Conservation (phyloP, 2,797 vertebrate species). For the Pseudochaenichthys georgianus region DNA sequence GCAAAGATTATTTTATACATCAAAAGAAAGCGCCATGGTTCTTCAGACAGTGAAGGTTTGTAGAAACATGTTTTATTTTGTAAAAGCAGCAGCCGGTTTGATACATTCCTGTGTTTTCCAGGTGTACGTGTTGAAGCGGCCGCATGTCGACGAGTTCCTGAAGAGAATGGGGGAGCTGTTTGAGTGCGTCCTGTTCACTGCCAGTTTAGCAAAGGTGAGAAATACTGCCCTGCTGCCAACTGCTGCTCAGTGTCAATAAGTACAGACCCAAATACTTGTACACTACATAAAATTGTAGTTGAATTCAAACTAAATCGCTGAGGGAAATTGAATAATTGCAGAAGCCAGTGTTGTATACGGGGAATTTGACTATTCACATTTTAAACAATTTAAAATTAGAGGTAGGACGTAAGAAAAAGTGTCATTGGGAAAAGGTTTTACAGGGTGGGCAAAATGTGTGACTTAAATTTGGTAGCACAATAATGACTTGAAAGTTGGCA, state of each 20-base stretch:
- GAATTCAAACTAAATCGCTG: too few relatives aligned
- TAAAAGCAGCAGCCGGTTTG: not conserved
- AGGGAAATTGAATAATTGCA: not conserved
- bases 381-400: too few relatives aligned
- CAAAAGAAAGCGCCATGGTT: not conserved
- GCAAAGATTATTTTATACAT: not conserved
- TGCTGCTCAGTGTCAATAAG: not conserved
- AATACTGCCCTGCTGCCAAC: not conserved
- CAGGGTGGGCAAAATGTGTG: too few relatives aligned
- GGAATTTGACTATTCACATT: too few relatives aligned
- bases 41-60: conserved; percentile 30
- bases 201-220: conserved; percentile 94
- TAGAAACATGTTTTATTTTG: conserved; percentile 35
- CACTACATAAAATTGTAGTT: not conserved
- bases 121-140: conserved; percentile 95
- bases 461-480: too few relatives aligned
- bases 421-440: too few relatives aligned
- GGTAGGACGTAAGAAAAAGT: too few relatives aligned
- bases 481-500: too few relatives aligned
- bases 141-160: conserved; percentile 93
- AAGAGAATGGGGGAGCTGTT: conserved; percentile 95
- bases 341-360: not conserved
- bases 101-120: conserved; percentile 57
- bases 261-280: not conserved
- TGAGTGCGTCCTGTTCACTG: conserved; percentile 94